Evolutionary conservation across 2,113 vertebrate species (phyloP), one percentile per base, ranked within the genome.

Genomic region (Tupaia tana): DNA sequence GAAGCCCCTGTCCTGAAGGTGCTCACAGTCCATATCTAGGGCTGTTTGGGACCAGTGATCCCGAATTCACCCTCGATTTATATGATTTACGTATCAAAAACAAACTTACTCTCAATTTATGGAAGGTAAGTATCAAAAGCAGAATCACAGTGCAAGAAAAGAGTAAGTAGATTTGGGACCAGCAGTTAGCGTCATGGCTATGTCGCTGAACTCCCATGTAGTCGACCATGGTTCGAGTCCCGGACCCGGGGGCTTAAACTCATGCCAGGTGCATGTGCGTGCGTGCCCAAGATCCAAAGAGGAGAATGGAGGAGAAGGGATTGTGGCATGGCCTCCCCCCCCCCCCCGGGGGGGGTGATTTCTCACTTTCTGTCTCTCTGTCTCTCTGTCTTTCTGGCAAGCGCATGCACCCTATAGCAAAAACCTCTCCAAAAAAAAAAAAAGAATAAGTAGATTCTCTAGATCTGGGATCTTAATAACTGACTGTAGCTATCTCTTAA

Each of bases 401-500:
- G 43, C 6, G 43, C 43, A 43, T 0, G 43, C 43, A 43, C 43
- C 43, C 43, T 43, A 43, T 43, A 43, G 43, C 43, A 43, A 43
- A 43, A 43, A 43, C 43, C 43, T 43, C 43, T 43, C 43, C 4
- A 43, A 43, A 43, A 81, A 56, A 94, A 81, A 95, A 31, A 64
- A 79, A 43, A 94, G n/a, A 93, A 63, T 27, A 31, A 89, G 5
- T 63, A 73, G 56, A 86, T n/a, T 77, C 67, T 73, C 27, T 71
- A 59, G 14, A 80, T 80, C 66, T 89, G 13, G 91, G 25, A 34
- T 67, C 25, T 95, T 77, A 89, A 81, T 80, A 89, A 90, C 18
- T 69, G 67, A 92, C 67, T 80, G 25, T 70, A 92, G 2, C 63
- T 90, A 52, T 67, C 61, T 85, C 58, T 79, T 79, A 95, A 73